A percentile compares a stretch with the other conserved stretches of the same genome.
Evolutionary conservation across 2,797 vertebrate genomes (phyloP).

Genomic region (Chiloscyllium punctatum): DNA sequence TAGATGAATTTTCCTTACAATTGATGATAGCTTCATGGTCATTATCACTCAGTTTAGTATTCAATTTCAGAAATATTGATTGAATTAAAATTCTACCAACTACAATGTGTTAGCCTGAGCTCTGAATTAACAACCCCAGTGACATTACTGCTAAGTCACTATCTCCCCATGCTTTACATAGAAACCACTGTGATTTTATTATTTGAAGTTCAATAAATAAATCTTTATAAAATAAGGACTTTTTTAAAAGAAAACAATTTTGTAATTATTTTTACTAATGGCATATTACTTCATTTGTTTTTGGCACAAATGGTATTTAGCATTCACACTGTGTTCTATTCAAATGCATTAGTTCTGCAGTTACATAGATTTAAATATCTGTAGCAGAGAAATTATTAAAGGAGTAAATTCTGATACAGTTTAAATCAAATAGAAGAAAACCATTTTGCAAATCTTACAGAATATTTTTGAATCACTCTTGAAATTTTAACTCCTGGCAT

Average conservation of each 20-base stretch:
- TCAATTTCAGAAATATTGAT: too few species aligned
- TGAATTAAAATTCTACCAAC: too few species aligned
- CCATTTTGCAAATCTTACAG: not conserved
- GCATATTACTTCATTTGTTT: not conserved
- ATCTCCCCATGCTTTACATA: not conserved
- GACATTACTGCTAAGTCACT: too few species aligned
- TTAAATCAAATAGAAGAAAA: not conserved
- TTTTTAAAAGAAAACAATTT: not conserved
- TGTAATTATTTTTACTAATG: not conserved
- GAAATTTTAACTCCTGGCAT: conserved; percentile 11
- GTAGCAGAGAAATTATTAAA: not conserved
- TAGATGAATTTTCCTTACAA: too few species aligned
- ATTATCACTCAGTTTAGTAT: too few species aligned
- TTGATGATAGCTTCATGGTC: too few species aligned
- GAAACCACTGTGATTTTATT: not conserved
- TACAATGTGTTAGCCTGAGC: too few species aligned
- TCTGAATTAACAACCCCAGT: too few species aligned
- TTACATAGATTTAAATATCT: not conserved
- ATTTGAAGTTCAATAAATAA: not conserved
- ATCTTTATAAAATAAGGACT: not conserved
- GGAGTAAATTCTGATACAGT: not conserved
- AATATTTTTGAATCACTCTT: not conserved
- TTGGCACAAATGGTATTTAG: not conserved
- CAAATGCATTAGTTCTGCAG: not conserved
- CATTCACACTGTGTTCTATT: not conserved